Conservation (phyloP, 2,888 invertebrate genomes). For the Oegoconia quadripuncta region DNA sequence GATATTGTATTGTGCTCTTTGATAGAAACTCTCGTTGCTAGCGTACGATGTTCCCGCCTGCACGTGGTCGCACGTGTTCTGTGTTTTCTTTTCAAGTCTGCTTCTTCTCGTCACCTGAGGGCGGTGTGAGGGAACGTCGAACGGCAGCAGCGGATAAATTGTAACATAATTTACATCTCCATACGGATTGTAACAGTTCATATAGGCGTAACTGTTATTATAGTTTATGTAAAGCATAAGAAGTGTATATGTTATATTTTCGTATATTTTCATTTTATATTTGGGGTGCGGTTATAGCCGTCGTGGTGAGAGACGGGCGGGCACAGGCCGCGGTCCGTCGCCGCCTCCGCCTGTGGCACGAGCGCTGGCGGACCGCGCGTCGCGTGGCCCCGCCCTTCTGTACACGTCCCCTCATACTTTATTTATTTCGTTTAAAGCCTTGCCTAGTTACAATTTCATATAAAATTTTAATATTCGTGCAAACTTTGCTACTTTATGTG, state of each 20-base stretch:
- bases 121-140: conserved; percentile 12
- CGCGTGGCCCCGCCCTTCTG: conserved; percentile 26
- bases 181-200: conserved; percentile 63
- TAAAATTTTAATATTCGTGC: conserved; percentile 50
- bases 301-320: conserved; percentile 4
- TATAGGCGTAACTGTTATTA: conserved; percentile 72
- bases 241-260: conserved; percentile 74
- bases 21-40: conserved; percentile 12
- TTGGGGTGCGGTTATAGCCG: too few relatives aligned
- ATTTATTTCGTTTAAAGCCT: conserved; percentile 65
- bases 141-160: conserved; percentile 35
- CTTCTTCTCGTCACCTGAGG: neutral
- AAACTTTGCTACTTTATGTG: conserved; percentile 65
- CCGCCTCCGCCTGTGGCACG: neutral
- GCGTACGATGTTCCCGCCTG: too few relatives aligned
- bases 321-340: conserved; percentile 1
- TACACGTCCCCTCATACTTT: conserved; percentile 35
- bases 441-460: conserved; percentile 61
- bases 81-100: neutral
- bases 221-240: conserved; percentile 75
- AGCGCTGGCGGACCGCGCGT: neutral
- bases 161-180: conserved; percentile 66
- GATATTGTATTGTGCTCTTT: conserved; percentile 43
- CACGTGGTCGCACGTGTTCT: too few relatives aligned
- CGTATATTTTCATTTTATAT: conserved; percentile 59